These are phyloP conservation scores for Drosophila emarginata DNA, from an alignment of 2,888 invertebrate genomes.

Conservation along the genomic window DNA sequence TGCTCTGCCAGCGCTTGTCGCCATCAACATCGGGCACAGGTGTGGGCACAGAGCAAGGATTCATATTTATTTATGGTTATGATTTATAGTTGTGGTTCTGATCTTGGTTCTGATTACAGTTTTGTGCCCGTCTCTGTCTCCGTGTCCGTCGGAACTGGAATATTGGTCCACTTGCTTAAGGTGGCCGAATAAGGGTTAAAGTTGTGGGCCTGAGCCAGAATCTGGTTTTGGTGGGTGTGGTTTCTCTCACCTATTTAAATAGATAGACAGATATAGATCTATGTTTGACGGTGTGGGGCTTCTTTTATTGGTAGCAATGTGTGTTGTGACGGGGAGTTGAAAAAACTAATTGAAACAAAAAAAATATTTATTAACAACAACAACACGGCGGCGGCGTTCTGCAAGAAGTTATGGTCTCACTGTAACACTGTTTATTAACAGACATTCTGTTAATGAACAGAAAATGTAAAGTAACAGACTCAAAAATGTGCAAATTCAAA, in stretches of 20 bases:
- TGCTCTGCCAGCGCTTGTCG: conserved; percentile 86
- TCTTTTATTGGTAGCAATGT: conserved; percentile 1
- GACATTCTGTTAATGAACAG: too few species aligned
- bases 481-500: too few species aligned
- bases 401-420: neutral
- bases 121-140: neutral
- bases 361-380: conserved; percentile 16
- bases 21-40: conserved; percentile 90
- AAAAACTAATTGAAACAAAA: conserved; percentile 9
- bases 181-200: conserved; percentile 3
- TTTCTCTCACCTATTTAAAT: neutral
- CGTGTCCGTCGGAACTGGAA: neutral
- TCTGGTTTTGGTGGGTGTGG: conserved; percentile 7
- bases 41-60: conserved; percentile 88
- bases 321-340: conserved; percentile 4
- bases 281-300: neutral
- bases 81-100: neutral
- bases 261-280: neutral
- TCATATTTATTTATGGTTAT: conserved; percentile 83
- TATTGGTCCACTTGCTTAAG: neutral
- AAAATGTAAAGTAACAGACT: too few species aligned
- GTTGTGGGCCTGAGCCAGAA: conserved; percentile 1
- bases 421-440: too few species aligned
- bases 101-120: neutral
- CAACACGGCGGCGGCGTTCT: conserved; percentile 17